Evolutionary conservation across 2,797 vertebrate genomes (phyloP).

Genomic region (Tenualosa ilisha): DNA sequence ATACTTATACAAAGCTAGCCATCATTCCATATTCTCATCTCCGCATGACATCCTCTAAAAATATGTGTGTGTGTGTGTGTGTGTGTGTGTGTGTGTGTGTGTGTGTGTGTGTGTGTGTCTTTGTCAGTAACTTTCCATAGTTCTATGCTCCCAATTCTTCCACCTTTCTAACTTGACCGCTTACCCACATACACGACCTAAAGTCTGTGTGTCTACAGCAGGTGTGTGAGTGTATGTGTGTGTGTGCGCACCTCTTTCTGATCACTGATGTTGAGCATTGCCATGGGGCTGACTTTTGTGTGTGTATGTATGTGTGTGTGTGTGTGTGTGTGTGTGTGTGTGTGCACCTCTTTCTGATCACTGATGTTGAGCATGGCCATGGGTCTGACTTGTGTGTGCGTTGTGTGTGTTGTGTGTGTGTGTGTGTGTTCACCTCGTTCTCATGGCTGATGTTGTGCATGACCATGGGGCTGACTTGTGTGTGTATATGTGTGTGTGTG

Average conservation of each 20-base stretch:
- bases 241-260: too few relatives aligned
- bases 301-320: too few relatives aligned
- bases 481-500: slow-evolving; percentile 5
- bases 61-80: background rate
- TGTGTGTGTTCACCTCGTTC: slow-evolving; percentile 80
- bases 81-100: background rate
- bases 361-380: slow-evolving; percentile 98
- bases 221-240: background rate
- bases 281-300: too few relatives aligned
- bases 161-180: background rate
- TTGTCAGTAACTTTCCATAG: too few relatives aligned
- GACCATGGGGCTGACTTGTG: slow-evolving; percentile 88
- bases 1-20: background rate
- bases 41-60: background rate
- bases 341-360: slow-evolving; percentile 86
- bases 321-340: too few relatives aligned
- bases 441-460: slow-evolving; percentile 96
- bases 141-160: background rate
- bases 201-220: too few relatives aligned
- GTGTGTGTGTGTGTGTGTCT: too few relatives aligned
- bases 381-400: slow-evolving; percentile 72
- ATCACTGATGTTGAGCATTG: too few relatives aligned
- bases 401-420: too few relatives aligned
- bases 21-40: background rate
- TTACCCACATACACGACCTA: background rate